Evolutionary conservation across 2,113 vertebrate species (phyloP).

Genomic region (Cairina moschata): DNA sequence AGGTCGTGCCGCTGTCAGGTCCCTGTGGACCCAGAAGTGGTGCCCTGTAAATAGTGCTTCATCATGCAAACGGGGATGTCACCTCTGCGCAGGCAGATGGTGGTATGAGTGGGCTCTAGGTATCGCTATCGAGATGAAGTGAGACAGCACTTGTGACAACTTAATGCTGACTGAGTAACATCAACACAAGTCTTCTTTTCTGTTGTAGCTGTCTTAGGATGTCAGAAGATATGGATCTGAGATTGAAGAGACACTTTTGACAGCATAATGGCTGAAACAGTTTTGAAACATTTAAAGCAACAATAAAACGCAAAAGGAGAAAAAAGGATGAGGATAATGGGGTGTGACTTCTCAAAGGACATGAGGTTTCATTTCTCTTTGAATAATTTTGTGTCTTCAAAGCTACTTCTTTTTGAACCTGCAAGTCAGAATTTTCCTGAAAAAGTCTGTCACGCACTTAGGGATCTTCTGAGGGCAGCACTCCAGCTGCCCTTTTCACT

Average conservation of each 20-base stretch:
- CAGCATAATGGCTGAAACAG: slow-evolving; percentile 64
- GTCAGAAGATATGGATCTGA: slow-evolving; percentile 51
- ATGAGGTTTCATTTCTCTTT: slow-evolving; percentile 22
- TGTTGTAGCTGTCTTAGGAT: slow-evolving; percentile 50
- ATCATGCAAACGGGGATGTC: slow-evolving; percentile 33
- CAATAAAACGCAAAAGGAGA: slow-evolving; percentile 31
- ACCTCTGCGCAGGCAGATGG: slow-evolving; percentile 59
- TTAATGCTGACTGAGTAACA: slow-evolving; percentile 58
- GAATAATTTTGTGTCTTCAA: background rate
- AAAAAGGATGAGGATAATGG: slow-evolving; percentile 30
- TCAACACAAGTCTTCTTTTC: slow-evolving; percentile 40
- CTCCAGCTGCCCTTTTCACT: background rate
- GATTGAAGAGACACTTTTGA: slow-evolving; percentile 63
- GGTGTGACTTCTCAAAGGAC: slow-evolving; percentile 33
- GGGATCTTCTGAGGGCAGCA: background rate
- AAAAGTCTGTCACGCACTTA: background rate
- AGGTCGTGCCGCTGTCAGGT: background rate
- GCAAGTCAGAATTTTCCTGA: slow-evolving; percentile 15
- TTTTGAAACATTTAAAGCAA: slow-evolving; percentile 72
- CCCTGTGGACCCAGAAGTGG: background rate
- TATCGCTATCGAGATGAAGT: background rate
- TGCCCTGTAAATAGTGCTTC: slow-evolving; percentile 44
- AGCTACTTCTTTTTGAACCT: background rate
- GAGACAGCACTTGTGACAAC: slow-evolving; percentile 43
- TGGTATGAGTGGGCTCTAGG: slow-evolving; percentile 13